These are phyloP conservation scores for Cataglyphis livida DNA, from an alignment of 2,888 invertebrate species.

Conservation along the genomic window DNA sequence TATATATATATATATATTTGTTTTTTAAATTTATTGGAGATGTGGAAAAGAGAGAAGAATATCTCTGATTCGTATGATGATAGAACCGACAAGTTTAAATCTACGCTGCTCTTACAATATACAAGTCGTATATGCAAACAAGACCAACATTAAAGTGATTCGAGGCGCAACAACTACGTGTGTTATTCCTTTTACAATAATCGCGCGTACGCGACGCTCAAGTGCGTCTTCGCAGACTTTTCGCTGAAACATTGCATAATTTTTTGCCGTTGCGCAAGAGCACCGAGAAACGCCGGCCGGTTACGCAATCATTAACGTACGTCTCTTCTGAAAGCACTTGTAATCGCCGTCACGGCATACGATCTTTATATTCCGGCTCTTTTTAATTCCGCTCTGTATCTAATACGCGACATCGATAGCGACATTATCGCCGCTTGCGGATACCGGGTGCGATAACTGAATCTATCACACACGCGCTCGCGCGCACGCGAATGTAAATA, in stretches of 20 bases:
- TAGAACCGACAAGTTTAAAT: background rate
- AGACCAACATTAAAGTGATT: conserved; percentile 16
- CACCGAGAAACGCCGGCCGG: conserved; percentile 22
- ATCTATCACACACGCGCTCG: conserved; percentile 32
- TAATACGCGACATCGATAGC: conserved; percentile 24
- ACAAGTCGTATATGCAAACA: conserved; percentile 12
- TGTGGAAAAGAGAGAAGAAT: background rate
- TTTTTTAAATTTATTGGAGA: background rate
- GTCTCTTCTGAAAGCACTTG: conserved; percentile 32
- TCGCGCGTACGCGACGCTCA: conserved; percentile 17
- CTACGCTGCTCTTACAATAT: background rate
- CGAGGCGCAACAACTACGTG: background rate
- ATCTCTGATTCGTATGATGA: background rate
- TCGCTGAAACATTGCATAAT: conserved; percentile 63
- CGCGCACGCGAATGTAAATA: conserved; percentile 54
- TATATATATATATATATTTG: no score
- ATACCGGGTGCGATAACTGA: conserved; percentile 20
- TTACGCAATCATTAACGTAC: conserved; percentile 55
- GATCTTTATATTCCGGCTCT: conserved; percentile 37
- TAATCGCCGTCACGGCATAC: background rate
- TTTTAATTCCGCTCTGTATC: conserved; percentile 29
- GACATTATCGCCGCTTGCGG: conserved; percentile 21
- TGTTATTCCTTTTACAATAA: conserved; percentile 15
- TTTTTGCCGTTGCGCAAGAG: conserved; percentile 60
- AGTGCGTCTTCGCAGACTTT: conserved; percentile 59